phyloP scores from a whole-genome alignment of 2,797 vertebrate species.

The Gadopsis bispinosus region DNA sequence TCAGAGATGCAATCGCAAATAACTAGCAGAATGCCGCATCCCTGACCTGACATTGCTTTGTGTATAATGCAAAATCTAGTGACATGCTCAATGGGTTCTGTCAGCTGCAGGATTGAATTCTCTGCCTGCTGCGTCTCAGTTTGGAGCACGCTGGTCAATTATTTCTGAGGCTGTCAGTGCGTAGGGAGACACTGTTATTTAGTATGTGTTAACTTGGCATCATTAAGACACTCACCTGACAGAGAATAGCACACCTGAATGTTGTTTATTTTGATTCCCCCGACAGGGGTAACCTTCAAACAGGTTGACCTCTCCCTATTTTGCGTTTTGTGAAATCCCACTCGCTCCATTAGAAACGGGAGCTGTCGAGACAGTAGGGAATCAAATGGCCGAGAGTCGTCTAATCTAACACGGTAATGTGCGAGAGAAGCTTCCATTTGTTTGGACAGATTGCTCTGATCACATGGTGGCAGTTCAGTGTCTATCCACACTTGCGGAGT shows the following conservation, averaged over 20 bases:
- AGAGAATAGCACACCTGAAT: constrained; percentile 82
- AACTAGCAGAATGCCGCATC: constrained; percentile 84
- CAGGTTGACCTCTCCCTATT: constrained; percentile 80
- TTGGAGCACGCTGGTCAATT: constrained; percentile 89
- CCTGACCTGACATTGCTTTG: constrained; percentile 88
- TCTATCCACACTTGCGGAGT: constrained; percentile 34
- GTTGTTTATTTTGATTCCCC: constrained; percentile 86
- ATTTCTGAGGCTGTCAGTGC: constrained; percentile 89
- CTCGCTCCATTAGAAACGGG: constrained; percentile 72
- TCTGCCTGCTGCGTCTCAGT: constrained; percentile 86
- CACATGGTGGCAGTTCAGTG: constrained; percentile 57
- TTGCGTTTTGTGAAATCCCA: constrained; percentile 73
- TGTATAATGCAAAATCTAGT: constrained; percentile 88
- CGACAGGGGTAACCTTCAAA: constrained; percentile 85
- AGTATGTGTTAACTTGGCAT: constrained; percentile 89
- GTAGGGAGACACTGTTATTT: constrained; percentile 87
- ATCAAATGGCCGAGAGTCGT: constrained; percentile 73
- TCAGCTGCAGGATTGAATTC: constrained; percentile 88
- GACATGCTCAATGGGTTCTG: constrained; percentile 88
- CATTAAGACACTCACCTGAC: constrained; percentile 86
- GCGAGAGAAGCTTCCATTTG: constrained; percentile 69
- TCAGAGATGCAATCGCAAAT: constrained; percentile 85
- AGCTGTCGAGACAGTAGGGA: constrained; percentile 75
- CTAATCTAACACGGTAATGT: constrained; percentile 75
- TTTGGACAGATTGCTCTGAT: constrained; percentile 80